Conservation (phyloP, 2,888 invertebrate species). For the Oxyteleia sp. region DNA sequence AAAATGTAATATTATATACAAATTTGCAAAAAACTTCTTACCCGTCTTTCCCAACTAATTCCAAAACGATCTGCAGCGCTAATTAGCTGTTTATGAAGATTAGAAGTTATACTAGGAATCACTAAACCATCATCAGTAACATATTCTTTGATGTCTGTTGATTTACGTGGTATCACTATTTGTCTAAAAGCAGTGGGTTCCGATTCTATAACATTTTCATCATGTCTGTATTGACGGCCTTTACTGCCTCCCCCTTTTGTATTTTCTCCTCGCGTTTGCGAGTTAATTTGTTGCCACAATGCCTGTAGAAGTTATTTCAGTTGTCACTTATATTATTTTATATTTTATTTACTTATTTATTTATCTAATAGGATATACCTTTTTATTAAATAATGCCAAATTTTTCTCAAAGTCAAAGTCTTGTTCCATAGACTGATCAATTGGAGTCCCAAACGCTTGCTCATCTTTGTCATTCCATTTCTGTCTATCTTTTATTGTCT, state of each 20-base stretch:
- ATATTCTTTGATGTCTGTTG: slow-evolving; percentile 90
- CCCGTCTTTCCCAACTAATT: slow-evolving; percentile 89
- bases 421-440: slow-evolving; percentile 90
- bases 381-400: slow-evolving; percentile 96
- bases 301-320: slow-evolving; percentile 88
- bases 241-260: slow-evolving; percentile 85
- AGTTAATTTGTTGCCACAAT: slow-evolving; percentile 92
- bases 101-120: slow-evolving; percentile 91
- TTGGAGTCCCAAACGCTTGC: slow-evolving; percentile 93
- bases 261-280: slow-evolving; percentile 89
- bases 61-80: slow-evolving; percentile 91
- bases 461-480: slow-evolving; percentile 90
- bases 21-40: slow-evolving; percentile 74
- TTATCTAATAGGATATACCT: slow-evolving; percentile 84
- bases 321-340: no score
- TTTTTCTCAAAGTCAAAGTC: slow-evolving; percentile 99
- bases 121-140: slow-evolving; percentile 94
- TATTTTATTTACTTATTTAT: slow-evolving; percentile 11
- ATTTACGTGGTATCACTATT: slow-evolving; percentile 91
- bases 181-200: slow-evolving; percentile 90
- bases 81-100: slow-evolving; percentile 91
- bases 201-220: slow-evolving; percentile 94
- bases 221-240: slow-evolving; percentile 90
- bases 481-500: slow-evolving; percentile 80
- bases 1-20: no score